These are phyloP conservation scores for Drosophila tripunctata DNA, from an alignment of 2,888 invertebrate genomes.

Conservation along the genomic window DNA sequence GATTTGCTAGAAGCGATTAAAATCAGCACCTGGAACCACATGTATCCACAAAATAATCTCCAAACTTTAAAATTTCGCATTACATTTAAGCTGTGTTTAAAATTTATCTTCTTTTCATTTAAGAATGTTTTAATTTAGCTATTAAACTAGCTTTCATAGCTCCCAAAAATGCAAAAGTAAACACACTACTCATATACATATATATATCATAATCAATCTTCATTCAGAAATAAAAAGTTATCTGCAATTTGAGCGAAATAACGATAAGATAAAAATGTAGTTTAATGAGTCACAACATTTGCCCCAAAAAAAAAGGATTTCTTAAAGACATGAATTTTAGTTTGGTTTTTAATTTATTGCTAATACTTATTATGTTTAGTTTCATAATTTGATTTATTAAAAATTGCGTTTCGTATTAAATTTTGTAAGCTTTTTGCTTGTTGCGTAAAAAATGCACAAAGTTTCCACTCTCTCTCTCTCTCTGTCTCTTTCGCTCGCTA, in stretches of 20 bases:
- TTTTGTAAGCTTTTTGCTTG: constrained; percentile 76
- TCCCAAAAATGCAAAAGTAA: too few relatives aligned
- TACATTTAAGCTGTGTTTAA: too few relatives aligned
- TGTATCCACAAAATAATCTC: too few relatives aligned
- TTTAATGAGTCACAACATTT: constrained; percentile 5
- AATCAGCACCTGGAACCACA: too few relatives aligned
- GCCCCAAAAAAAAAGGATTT: neutral
- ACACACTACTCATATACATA: neutral
- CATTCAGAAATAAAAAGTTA: constrained; percentile 5
- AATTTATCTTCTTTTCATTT: too few relatives aligned
- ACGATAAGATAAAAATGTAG: constrained; percentile 36
- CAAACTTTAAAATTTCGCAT: too few relatives aligned
- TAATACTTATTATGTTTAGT: constrained; percentile 70
- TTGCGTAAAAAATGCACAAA: constrained; percentile 77
- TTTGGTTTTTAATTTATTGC: constrained; percentile 69
- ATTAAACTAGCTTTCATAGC: too few relatives aligned
- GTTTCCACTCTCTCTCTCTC: constrained; percentile 56
- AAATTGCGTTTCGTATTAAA: constrained; percentile 77
- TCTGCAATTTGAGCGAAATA: neutral
- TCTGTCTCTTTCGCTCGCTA: constrained; percentile 47
- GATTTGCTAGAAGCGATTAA: too few relatives aligned
- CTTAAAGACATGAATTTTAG: constrained; percentile 11
- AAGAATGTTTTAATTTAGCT: too few relatives aligned
- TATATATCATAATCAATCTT: neutral
- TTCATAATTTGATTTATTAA: constrained; percentile 79